These are phyloP conservation scores for Sebastes minor DNA, from an alignment of 2,797 vertebrate species.

Conservation along the genomic window DNA sequence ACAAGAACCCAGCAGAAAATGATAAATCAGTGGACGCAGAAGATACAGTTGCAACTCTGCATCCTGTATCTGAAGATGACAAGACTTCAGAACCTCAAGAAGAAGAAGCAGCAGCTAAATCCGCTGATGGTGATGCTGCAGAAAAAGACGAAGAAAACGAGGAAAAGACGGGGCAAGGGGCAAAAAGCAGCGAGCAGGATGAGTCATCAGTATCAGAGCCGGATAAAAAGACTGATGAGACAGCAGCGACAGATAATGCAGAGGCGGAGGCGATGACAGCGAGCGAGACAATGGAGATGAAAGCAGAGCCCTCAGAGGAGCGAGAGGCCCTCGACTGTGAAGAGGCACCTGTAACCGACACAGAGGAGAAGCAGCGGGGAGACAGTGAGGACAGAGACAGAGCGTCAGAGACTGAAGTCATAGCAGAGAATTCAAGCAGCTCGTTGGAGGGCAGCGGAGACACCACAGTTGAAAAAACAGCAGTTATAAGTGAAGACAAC, in stretches of 20 bases:
- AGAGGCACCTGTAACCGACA: slow-evolving; percentile 53
- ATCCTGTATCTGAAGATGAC: slow-evolving; percentile 21
- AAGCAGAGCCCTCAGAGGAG: slow-evolving; percentile 61
- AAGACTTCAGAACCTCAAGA: slow-evolving; percentile 33
- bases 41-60: not conserved
- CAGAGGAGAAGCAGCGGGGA: slow-evolving; percentile 34
- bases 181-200: slow-evolving; percentile 43
- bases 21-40: slow-evolving; percentile 24
- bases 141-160: slow-evolving; percentile 23
- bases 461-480: slow-evolving; percentile 41
- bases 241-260: slow-evolving; percentile 34
- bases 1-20: slow-evolving; percentile 14
- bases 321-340: slow-evolving; percentile 60
- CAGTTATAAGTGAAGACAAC: slow-evolving; percentile 21
- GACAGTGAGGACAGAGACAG: slow-evolving; percentile 25
- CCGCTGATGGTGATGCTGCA: slow-evolving; percentile 1
- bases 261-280: slow-evolving; percentile 36
- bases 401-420: slow-evolving; percentile 38
- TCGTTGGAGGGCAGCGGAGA: slow-evolving; percentile 37
- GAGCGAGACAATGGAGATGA: slow-evolving; percentile 54
- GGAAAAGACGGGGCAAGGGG: slow-evolving; percentile 29
- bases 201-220: slow-evolving; percentile 47
- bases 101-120: slow-evolving; percentile 24
- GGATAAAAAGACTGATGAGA: slow-evolving; percentile 49
- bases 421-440: slow-evolving; percentile 40